A percentile compares a stretch with the other conserved stretches of the same genome.
Evolutionary conservation across 2,888 invertebrate species (phyloP).

Genomic region (Endomychus coccineus): DNA sequence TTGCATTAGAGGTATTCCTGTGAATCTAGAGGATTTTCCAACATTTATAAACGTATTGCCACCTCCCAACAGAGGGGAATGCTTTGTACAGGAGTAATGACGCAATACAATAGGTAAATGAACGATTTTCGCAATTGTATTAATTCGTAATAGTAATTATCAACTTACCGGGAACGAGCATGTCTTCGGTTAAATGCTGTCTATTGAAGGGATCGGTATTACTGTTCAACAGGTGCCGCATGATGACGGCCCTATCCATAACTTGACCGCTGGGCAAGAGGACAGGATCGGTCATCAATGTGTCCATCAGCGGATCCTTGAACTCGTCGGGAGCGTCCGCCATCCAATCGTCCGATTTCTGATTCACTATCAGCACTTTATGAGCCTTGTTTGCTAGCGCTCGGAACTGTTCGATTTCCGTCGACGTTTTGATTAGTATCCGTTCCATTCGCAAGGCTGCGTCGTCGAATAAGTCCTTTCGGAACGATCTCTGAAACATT

Average conservation of each 20-base stretch:
- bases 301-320: conserved; percentile 95
- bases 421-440: conserved; percentile 73
- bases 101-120: not conserved
- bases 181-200: conserved; percentile 88
- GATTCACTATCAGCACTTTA: conserved; percentile 72
- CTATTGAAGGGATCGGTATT: conserved; percentile 97
- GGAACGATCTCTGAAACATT: conserved; percentile 77
- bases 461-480: conserved; percentile 85
- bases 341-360: conserved; percentile 83
- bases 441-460: conserved; percentile 77
- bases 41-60: no score
- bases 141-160: not conserved
- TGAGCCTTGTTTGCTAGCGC: conserved; percentile 69
- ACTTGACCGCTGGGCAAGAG: conserved; percentile 79
- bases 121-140: not conserved
- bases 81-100: not conserved
- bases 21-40: no score
- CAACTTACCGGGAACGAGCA: conserved; percentile 74
- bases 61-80: no score
- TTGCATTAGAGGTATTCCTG: no score
- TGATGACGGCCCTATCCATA: conserved; percentile 91
- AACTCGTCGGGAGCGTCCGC: conserved; percentile 96
- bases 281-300: conserved; percentile 94
- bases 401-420: conserved; percentile 80
- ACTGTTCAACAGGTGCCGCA: conserved; percentile 89